phyloP scores from a whole-genome alignment of 1,140 invertebrate genomes.

The Nasonia giraulti region DNA sequence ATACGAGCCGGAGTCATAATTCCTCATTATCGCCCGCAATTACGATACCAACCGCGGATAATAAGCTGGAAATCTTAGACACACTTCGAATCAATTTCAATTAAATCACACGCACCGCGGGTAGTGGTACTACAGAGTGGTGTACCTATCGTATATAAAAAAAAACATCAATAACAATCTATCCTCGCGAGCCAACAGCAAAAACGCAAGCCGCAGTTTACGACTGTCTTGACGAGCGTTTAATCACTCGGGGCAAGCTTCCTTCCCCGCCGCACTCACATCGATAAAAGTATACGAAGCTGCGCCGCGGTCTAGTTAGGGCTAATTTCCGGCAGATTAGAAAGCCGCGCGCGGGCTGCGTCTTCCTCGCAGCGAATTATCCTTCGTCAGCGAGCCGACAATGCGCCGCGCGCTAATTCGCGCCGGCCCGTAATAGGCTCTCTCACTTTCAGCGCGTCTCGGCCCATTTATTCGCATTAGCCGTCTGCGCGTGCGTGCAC shows the following conservation, averaged over 20 bases:
- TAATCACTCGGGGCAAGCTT: slow-evolving; percentile 19
- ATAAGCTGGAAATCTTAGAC: background rate
- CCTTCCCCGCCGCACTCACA: background rate
- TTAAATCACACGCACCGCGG: background rate
- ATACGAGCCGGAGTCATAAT: background rate
- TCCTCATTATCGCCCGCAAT: background rate
- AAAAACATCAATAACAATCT: slow-evolving; percentile 37
- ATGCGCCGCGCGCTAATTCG: slow-evolving; percentile 46
- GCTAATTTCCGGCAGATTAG: slow-evolving; percentile 29
- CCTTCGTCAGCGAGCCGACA: slow-evolving; percentile 62
- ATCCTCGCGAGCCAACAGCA: background rate
- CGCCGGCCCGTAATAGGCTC: slow-evolving; percentile 9
- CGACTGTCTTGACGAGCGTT: slow-evolving; percentile 19
- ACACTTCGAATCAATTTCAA: slow-evolving; percentile 34
- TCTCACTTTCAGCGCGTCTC: background rate
- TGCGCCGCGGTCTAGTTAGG: slow-evolving; percentile 5
- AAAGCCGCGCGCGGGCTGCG: slow-evolving; percentile 10
- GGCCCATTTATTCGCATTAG: slow-evolving; percentile 64
- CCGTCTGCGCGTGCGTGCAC: background rate
- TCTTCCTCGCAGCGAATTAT: slow-evolving; percentile 58
- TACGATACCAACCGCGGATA: background rate
- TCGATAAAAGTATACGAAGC: background rate
- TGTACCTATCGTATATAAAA: background rate
- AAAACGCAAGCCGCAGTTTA: too few relatives aligned
- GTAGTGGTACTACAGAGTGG: background rate